Evolutionary conservation across 1,140 invertebrate species (phyloP), one percentile per base, ranked within the genome.

Genomic region (Bombus turneri): DNA sequence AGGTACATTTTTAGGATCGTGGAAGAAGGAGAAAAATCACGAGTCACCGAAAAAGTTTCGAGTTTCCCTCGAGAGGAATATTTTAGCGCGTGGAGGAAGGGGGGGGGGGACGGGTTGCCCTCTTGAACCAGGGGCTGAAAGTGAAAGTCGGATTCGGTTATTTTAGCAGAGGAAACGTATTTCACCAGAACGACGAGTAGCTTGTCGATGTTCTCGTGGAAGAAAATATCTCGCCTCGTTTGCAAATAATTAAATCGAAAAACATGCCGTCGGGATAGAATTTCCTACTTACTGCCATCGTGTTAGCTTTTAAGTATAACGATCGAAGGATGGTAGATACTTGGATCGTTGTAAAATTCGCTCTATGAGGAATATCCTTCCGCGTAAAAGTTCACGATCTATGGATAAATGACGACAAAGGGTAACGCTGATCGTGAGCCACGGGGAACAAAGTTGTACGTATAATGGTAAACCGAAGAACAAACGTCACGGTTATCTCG

Each of bases 391-490:
- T 18, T 47, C 15, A 5, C 43, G 1, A 18, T 5, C 43, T 18
- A 5, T 5, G 43, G 15, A 47, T 47, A 18, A 47, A 47, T 0
- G 15, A 18, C 4, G 15, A 18, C 0, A 47, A 47, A 47, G 13
- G 43, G 0, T 47, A 47, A 47, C 13, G 3, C 13, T 47, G 57
- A 57, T 25, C 8, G 12, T 0, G n/a, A 2, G 31, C 18, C 41
- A 57, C 37, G 15, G 34, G 34, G 47, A 66, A 69, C 69, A 75
- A 81, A 85, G 59, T 85, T 81, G 84, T 34, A 43, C 64, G 84
- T 57, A 43, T 43, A 75, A 81, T 59, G 79, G 84, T 83, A 81
- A 78, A 89, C 79, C 66, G 72, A 72, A 72, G 82, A 81, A 88
- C 72, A 82, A 75, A 86, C 69, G 80, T 85, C 59, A 69, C 81